Evolutionary conservation across 2,113 vertebrate genomes (phyloP), one percentile per base, ranked within the genome.

Genomic region (Garra rufa): DNA sequence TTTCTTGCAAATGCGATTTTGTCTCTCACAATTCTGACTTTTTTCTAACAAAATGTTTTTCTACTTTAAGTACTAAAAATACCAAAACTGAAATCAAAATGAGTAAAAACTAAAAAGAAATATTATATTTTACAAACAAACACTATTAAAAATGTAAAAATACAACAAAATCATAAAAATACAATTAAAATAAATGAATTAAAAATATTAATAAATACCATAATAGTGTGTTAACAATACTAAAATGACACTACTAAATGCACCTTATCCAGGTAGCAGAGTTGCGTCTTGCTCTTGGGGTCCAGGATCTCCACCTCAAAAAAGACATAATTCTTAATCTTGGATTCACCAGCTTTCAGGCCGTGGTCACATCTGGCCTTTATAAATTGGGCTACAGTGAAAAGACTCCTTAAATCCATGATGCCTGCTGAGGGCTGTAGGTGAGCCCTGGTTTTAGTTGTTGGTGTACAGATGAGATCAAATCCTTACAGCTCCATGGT

Each of bases 211-310:
- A 17, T 26, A 26, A 63, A 69, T 69, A 1, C 5, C 28, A 38
- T 24, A 44, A 44, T 55, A 21, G 19, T 8, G 19, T 3, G 7
- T 55, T 55, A 2, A 19, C 0, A 1, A 19, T 17, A 19, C 0
- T 19, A 57, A 65, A 30, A 17, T 15, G 19, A 10, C 63, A 21
- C 7, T 4, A 14, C 63, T 34, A 30, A 34, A 34, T 34, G 34
- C 92, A 95, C 93, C 94, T 95, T 95, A 83, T 95, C 94, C 81
- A 95, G 90, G 91, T 94, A 95, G 89, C 93, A 95, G 41, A 96
- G 91, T 50, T 93, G 91, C 67, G 92, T 88, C 88, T 93, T 91
- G 87, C 90, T 95, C 90, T 93, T 94, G 87, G 90, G 88, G 0
- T 95, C 92, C 86, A 95, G 92, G 83, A 95, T 94, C 92, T 95